A percentile compares a stretch with the other conserved stretches of the same genome.
Evolutionary conservation across 2,797 vertebrate species (phyloP).

Genomic region (Enteromius radiatus): DNA sequence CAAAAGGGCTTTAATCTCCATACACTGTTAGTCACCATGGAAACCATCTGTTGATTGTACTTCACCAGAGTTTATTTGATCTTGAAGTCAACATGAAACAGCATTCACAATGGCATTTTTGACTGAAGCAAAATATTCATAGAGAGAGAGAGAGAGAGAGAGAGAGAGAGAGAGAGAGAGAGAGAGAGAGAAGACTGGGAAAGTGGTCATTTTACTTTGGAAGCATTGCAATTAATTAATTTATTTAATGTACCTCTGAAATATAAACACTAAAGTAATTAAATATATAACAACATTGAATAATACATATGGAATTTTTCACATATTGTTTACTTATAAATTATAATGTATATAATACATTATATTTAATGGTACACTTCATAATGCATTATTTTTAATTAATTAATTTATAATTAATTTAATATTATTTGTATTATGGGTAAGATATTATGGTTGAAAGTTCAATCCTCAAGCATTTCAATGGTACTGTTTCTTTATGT

Average conservation of each 20-base stretch:
- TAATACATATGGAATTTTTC: background rate
- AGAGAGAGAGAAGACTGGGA: background rate
- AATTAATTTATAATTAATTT: no score
- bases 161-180: background rate
- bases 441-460: background rate
- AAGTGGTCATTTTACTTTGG: background rate
- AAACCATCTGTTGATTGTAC: background rate
- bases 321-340: background rate
- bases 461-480: background rate
- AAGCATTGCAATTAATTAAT: background rate
- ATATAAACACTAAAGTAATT: background rate
- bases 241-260: background rate
- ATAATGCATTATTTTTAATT: background rate
- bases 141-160: background rate
- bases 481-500: background rate
- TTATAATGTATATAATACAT: background rate
- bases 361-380: background rate
- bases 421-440: background rate
- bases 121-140: background rate
- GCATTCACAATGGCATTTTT: background rate
- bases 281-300: background rate
- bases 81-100: background rate
- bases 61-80: background rate
- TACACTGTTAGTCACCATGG: background rate
- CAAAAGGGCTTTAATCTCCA: background rate